These are phyloP conservation scores for Leucoraja ocellata DNA, from an alignment of 2,797 vertebrate species.

Conservation along the genomic window DNA sequence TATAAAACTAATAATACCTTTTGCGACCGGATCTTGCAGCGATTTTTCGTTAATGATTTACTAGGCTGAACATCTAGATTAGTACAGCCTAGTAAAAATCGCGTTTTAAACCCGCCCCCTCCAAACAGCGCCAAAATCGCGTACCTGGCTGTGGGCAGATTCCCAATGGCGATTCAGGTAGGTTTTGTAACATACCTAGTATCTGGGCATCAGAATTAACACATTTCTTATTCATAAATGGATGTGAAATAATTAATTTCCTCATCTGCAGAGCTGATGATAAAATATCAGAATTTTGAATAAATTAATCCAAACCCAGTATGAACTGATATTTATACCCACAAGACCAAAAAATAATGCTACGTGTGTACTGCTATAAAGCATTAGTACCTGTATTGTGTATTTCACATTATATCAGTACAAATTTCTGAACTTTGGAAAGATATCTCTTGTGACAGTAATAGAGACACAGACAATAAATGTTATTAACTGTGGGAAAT, in stretches of 20 bases:
- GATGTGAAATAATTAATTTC: not conserved
- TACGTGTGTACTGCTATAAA: too few relatives aligned
- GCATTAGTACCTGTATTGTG: too few relatives aligned
- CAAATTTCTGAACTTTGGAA: not conserved
- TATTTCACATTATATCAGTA: not conserved
- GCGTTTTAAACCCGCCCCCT: too few relatives aligned
- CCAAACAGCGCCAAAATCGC: too few relatives aligned
- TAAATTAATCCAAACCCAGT: not conserved
- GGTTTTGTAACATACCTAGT: too few relatives aligned
- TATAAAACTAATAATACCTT: too few relatives aligned
- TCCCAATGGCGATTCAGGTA: too few relatives aligned
- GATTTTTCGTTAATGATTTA: too few relatives aligned
- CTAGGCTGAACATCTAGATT: too few relatives aligned
- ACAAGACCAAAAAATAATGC: not conserved
- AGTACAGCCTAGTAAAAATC: too few relatives aligned
- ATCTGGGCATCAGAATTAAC: not conserved
- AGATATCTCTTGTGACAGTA: not conserved
- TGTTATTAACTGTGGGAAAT: not conserved
- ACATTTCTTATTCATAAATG: not conserved
- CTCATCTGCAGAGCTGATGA: not conserved
- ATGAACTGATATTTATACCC: not conserved
- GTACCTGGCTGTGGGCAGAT: too few relatives aligned
- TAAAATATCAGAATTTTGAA: not conserved
- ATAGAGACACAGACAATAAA: not conserved
- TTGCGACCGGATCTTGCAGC: too few relatives aligned